phyloP scores from a whole-genome alignment of 2,888 invertebrate species.

The Minunthozetes semirufus region DNA sequence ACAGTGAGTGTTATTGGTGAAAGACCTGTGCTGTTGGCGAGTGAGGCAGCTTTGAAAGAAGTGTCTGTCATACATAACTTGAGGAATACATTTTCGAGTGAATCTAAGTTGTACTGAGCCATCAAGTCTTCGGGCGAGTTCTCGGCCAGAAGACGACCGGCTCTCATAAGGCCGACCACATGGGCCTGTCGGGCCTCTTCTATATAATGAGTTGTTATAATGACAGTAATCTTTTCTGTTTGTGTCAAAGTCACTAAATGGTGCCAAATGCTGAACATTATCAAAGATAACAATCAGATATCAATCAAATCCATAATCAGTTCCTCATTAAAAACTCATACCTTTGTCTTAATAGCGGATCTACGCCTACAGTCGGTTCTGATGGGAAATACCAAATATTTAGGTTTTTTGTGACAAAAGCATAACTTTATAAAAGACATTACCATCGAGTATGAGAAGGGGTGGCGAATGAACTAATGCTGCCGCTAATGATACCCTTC shows the following conservation, averaged over 20 bases:
- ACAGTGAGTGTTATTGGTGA: neutral
- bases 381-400: conserved; percentile 51
- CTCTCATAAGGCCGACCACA: conserved; percentile 81
- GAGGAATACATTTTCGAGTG: conserved; percentile 85
- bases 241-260: conserved; percentile 48
- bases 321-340: neutral
- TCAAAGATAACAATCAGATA: neutral
- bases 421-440: neutral
- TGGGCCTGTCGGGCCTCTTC: conserved; percentile 65
- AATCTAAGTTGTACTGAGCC: conserved; percentile 43
- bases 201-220: conserved; percentile 77
- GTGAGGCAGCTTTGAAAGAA: conserved; percentile 30
- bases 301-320: neutral
- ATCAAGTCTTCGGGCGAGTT: conserved; percentile 72
- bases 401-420: neutral
- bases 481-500: conserved; percentile 83
- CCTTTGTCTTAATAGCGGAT: conserved; percentile 62
- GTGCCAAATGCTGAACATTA: conserved; percentile 47
- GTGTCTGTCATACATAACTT: conserved; percentile 57
- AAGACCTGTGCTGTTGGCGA: conserved; percentile 27
- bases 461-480: conserved; percentile 89
- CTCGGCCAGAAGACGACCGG: conserved; percentile 81
- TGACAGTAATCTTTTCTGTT: conserved; percentile 47
- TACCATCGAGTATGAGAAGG: conserved; percentile 62
- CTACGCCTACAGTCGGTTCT: conserved; percentile 88